These are phyloP conservation scores for Branchellion lobata DNA, from an alignment of 2,888 invertebrate genomes.

Conservation along the genomic window DNA sequence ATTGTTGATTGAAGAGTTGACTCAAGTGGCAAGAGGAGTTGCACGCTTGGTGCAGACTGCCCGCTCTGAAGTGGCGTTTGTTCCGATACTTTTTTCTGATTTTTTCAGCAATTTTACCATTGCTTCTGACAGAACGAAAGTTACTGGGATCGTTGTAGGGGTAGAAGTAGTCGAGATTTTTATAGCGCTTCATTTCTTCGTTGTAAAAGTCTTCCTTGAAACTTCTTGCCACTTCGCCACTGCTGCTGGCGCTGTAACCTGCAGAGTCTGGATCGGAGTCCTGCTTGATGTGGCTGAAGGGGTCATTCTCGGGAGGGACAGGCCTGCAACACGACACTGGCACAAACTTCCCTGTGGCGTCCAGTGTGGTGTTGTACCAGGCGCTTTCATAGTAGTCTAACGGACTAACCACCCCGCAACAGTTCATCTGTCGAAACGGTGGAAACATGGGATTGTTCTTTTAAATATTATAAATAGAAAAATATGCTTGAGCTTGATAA, in stretches of 20 bases:
- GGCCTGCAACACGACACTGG: slow-evolving; percentile 47
- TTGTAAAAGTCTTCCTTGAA: slow-evolving; percentile 19
- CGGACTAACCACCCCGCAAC: slow-evolving; percentile 47
- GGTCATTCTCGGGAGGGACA: slow-evolving; percentile 19
- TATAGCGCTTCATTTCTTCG: slow-evolving; percentile 6
- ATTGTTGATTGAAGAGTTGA: neutral
- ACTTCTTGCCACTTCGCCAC: neutral
- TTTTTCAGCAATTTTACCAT: neutral
- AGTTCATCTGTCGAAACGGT: slow-evolving; percentile 42
- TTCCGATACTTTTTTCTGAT: neutral
- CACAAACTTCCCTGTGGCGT: slow-evolving; percentile 39
- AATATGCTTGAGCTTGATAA: neutral
- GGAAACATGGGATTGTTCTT: neutral
- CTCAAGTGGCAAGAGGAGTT: neutral
- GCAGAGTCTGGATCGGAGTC: neutral
- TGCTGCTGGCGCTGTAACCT: neutral
- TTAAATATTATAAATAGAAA: neutral
- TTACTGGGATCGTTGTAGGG: neutral
- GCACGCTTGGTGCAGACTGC: neutral
- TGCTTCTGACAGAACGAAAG: neutral
- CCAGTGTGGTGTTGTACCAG: slow-evolving; percentile 47
- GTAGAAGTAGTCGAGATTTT: neutral
- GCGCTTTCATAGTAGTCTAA: slow-evolving; percentile 46
- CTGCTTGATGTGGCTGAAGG: neutral
- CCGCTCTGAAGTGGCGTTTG: neutral